Percentiles rank a stretch among this genome's conserved stretches.
Evolutionary conservation across 2,113 vertebrate species (phyloP).

Genomic region (Ginglymostoma cirratum): DNA sequence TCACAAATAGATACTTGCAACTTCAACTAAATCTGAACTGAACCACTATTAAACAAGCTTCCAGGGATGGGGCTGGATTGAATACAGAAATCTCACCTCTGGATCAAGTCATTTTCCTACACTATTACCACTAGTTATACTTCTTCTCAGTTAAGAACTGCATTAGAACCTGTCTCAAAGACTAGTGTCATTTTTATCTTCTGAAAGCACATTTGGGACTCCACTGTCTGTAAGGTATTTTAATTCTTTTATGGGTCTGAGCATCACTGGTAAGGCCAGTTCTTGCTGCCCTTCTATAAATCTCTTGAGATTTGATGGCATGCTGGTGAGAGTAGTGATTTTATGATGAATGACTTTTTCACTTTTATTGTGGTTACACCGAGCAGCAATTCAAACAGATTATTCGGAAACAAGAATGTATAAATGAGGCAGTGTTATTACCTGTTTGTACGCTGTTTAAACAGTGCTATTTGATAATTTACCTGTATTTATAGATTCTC

Average conservation of each 20-base stretch:
- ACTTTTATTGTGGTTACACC: not conserved
- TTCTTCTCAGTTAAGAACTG: not conserved
- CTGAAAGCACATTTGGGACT: not conserved
- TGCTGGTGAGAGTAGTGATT: not conserved
- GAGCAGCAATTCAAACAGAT: not conserved
- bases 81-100: not conserved
- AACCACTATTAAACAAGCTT: not conserved
- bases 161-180: not conserved
- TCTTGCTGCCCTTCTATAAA: not conserved
- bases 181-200: not conserved
- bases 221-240: not conserved
- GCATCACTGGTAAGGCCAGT: not conserved
- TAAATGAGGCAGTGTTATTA: not conserved
- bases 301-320: not conserved
- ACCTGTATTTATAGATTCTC: not conserved
- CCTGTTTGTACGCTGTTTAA: not conserved
- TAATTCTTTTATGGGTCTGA: not conserved
- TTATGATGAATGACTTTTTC: not conserved
- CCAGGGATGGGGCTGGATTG: not conserved
- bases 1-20: not conserved
- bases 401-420: not conserved
- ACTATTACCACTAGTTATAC: not conserved
- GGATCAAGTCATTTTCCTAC: not conserved
- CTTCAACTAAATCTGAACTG: not conserved
- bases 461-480: not conserved